A percentile compares a stretch with the other conserved stretches of the same genome.
Conservation (phyloP, 2,888 invertebrate species). For the Andrena minutula region DNA sequence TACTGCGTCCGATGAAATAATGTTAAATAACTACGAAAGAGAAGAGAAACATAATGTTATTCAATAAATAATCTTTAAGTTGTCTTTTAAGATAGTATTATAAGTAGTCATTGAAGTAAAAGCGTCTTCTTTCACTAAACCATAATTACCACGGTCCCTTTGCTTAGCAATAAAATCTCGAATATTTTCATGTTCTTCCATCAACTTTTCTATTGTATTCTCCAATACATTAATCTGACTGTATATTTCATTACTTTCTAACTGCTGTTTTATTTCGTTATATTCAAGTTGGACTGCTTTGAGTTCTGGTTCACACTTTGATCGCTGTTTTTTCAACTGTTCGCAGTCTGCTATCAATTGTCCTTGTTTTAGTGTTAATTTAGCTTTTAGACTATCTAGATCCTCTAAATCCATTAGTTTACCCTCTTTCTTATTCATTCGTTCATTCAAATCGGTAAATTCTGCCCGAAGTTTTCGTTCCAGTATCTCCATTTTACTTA, state of each 20-base stretch:
- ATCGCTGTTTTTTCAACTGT: conserved; percentile 85
- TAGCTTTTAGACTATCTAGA: conserved; percentile 87
- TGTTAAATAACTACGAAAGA: background rate
- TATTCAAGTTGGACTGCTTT: conserved; percentile 86
- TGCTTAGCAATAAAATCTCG: conserved; percentile 90
- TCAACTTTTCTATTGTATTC: conserved; percentile 89
- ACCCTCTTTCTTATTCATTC: conserved; percentile 88
- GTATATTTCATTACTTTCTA: conserved; percentile 91
- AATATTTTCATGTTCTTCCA: conserved; percentile 89
- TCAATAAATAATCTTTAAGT: conserved; percentile 72
- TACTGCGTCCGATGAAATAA: conserved; percentile 15
- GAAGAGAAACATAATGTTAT: background rate
- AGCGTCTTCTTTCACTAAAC: conserved; percentile 88
- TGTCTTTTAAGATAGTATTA: conserved; percentile 86
- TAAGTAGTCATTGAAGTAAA: conserved; percentile 86
- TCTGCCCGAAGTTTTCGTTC: conserved; percentile 86
- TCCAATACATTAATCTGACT: conserved; percentile 89
- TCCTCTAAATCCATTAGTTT: conserved; percentile 88
- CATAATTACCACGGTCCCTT: conserved; percentile 89
- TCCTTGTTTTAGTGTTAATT: conserved; percentile 87
- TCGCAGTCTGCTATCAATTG: conserved; percentile 86
- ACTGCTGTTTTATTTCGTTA: conserved; percentile 86
- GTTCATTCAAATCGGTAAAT: conserved; percentile 89
- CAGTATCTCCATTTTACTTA: conserved; percentile 84
- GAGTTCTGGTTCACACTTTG: conserved; percentile 86